Evolutionary conservation across 92 coral and sea anemone genomes (phyloP), one percentile per base, ranked within the genome.

Genomic region (Nematostella vectensis): DNA sequence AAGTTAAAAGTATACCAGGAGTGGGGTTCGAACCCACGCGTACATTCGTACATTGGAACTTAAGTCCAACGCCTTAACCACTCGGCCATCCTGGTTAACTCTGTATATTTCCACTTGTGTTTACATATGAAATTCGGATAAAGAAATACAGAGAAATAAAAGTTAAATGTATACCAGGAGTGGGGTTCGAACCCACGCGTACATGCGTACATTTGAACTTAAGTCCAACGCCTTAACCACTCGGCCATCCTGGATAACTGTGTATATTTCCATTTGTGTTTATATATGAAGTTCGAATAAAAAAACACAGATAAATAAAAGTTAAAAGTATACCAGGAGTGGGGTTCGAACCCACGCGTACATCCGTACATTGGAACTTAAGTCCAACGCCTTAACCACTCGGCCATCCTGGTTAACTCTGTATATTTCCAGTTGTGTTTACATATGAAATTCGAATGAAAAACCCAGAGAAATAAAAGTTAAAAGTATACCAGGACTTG

Each of bases 301-400:
- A n/a, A n/a, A n/a, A n/a, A n/a, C n/a, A n/a, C n/a, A n/a, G n/a
- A n/a, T n/a, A n/a, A n/a, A n/a, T n/a, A n/a, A n/a, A n/a, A n/a
- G n/a, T n/a, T n/a, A n/a, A n/a, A n/a, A n/a, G n/a, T n/a, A n/a
- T 85, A 77, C 89, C 88, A 83, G 96, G 96, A 86, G 96, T 88
- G 91, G 91, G 85, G 91, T 83, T 83, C 63, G 85, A 36, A 36
- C 42, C 42, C 42, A 36, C 42, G 42, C 42, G 42, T 36, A 36
- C 42, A 36, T 36, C 15, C 42, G 42, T 36, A 36, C 42, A 36
- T 36, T 36, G 42, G 42, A 36, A 36, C 42, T 36, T 36, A 36
- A 36, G 42, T 36, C 42, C 42, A 36, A 36, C 42, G 42, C 42
- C 42, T 36, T 36, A 36, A 36, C 42, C 42, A 36, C 42, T 36